A percentile compares a stretch with the other conserved stretches of the same genome.
Evolutionary conservation across 2,797 vertebrate genomes (phyloP).

Genomic region (Phrynocephalus forsythii): DNA sequence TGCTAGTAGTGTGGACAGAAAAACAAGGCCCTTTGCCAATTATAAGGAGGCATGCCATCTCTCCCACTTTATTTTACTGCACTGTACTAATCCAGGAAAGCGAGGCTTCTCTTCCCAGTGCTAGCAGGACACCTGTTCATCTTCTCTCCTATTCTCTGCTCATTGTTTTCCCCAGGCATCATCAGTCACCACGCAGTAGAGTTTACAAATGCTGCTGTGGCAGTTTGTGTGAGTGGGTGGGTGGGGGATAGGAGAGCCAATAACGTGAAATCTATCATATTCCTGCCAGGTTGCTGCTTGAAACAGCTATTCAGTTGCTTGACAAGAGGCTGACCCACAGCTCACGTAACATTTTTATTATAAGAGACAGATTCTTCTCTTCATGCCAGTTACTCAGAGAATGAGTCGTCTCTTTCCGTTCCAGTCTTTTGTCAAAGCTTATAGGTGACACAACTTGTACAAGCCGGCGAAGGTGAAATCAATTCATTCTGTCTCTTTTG

Average conservation of each 20-base stretch:
- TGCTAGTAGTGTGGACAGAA: slow-evolving; percentile 50
- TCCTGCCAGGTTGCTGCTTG: slow-evolving; percentile 51
- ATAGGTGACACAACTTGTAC: slow-evolving; percentile 52
- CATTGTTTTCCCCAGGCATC: slow-evolving; percentile 68
- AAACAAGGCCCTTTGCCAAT: slow-evolving; percentile 47
- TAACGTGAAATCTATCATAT: slow-evolving; percentile 68
- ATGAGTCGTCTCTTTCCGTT: slow-evolving; percentile 38
- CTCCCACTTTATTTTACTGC: slow-evolving; percentile 59
- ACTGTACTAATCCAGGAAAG: slow-evolving; percentile 40
- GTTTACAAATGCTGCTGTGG: slow-evolving; percentile 68
- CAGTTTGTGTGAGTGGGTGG: slow-evolving; percentile 30
- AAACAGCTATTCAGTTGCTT: slow-evolving; percentile 45
- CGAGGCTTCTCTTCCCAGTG: slow-evolving; percentile 55
- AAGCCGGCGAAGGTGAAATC: slow-evolving; percentile 23
- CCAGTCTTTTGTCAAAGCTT: slow-evolving; percentile 29
- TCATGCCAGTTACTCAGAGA: slow-evolving; percentile 43
- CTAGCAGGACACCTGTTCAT: slow-evolving; percentile 60
- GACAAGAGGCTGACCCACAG: slow-evolving; percentile 39
- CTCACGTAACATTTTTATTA: slow-evolving; percentile 58
- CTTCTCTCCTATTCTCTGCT: slow-evolving; percentile 56
- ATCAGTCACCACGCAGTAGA: slow-evolving; percentile 65
- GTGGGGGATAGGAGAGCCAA: slow-evolving; percentile 51
- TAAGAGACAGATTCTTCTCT: slow-evolving; percentile 49
- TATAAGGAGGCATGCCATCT: slow-evolving; percentile 48
- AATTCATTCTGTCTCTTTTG: slow-evolving; percentile 49